phyloP scores from a whole-genome alignment of 2,113 vertebrate species.

The Notothenia rossii region DNA sequence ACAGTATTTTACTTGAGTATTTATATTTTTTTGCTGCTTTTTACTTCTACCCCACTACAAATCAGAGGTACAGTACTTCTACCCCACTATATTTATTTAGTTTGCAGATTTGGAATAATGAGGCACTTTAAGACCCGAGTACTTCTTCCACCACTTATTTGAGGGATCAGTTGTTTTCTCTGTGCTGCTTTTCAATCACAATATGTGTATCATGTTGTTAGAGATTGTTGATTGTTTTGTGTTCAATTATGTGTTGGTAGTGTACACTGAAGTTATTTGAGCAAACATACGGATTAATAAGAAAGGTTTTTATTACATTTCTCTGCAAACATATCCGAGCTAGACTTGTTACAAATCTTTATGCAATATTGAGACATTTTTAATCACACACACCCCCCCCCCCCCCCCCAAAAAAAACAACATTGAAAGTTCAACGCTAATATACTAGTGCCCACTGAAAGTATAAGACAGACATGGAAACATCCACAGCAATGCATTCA shows the following conservation, averaged over 20 bases:
- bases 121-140: too few relatives aligned
- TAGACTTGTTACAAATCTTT: background rate
- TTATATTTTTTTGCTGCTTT: too few relatives aligned
- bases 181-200: background rate
- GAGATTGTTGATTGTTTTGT: background rate
- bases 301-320: background rate
- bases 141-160: too few relatives aligned
- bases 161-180: background rate
- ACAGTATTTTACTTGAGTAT: too few relatives aligned
- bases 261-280: background rate
- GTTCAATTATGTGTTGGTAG: background rate
- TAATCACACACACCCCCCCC: background rate
- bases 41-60: too few relatives aligned
- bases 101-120: too few relatives aligned
- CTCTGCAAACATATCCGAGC: background rate
- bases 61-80: too few relatives aligned
- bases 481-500: too few relatives aligned
- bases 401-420: background rate
- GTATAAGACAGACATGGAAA: too few relatives aligned
- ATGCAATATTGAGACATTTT: background rate
- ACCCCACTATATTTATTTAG: too few relatives aligned
- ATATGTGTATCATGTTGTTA: background rate
- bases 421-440: background rate
- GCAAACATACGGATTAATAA: background rate
- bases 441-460: too few relatives aligned